Conservation (phyloP, 1,140 invertebrate genomes). For the Drosophila ananassae region DNA sequence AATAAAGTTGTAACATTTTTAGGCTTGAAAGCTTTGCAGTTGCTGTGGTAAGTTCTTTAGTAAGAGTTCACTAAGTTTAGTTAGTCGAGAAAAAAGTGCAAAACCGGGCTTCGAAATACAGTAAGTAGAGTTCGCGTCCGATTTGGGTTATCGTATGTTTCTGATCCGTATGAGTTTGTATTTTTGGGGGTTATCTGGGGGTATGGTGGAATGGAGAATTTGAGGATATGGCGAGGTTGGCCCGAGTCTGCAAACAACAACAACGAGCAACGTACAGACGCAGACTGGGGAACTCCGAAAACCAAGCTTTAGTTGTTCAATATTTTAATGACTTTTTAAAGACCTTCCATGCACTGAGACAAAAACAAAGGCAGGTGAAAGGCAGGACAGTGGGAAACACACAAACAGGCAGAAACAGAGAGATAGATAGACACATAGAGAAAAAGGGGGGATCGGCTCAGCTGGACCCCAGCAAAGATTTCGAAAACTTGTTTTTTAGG, state of each 20-base stretch:
- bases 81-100: background rate
- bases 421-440: constrained; percentile 28
- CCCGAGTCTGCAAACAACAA: constrained; percentile 50
- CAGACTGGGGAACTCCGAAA: constrained; percentile 43
- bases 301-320: constrained; percentile 22
- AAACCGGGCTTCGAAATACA: background rate
- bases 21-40: background rate
- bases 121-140: background rate
- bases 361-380: constrained; percentile 25
- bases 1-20: background rate
- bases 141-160: background rate
- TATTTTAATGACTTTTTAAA: background rate
- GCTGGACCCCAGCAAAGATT: constrained; percentile 42
- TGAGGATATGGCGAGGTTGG: constrained; percentile 2
- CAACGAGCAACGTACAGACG: constrained; percentile 56
- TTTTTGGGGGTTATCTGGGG: background rate
- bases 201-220: constrained; percentile 1
- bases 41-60: background rate
- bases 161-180: background rate
- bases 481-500: background rate
- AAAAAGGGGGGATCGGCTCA: constrained; percentile 21
- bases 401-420: constrained; percentile 30
- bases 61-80: background rate
- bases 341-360: constrained; percentile 52
- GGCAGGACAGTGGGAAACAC: constrained; percentile 32